Evolutionary conservation across 2,113 vertebrate species (phyloP).

Genomic region (Ariopsis seemanni): DNA sequence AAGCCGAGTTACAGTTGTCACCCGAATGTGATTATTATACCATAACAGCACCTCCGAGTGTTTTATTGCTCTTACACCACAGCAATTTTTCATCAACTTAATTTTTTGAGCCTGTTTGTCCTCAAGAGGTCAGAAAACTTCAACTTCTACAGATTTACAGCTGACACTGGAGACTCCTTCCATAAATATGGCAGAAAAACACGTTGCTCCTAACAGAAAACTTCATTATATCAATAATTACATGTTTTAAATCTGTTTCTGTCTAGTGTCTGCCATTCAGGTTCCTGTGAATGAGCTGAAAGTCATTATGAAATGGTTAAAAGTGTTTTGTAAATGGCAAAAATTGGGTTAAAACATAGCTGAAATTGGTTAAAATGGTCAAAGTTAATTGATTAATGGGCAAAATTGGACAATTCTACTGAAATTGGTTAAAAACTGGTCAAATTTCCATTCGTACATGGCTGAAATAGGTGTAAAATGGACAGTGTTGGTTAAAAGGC

Average conservation of each 20-base stretch:
- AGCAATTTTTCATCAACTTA: background rate
- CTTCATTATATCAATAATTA: background rate
- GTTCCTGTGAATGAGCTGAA: background rate
- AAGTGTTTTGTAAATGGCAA: background rate
- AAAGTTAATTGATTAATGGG: background rate
- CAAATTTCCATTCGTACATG: background rate
- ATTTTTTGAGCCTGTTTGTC: too few relatives aligned
- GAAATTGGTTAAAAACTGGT: background rate
- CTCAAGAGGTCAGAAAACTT: too few relatives aligned
- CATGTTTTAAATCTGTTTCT: background rate
- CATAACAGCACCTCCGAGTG: background rate
- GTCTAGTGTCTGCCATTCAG: background rate
- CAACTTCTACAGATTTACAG: background rate
- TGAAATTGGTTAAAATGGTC: background rate
- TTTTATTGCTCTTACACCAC: background rate
- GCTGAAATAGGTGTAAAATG: too few relatives aligned
- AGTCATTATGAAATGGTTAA: background rate
- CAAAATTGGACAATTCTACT: background rate
- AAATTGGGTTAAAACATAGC: background rate
- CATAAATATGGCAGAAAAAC: background rate
- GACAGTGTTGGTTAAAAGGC: too few relatives aligned
- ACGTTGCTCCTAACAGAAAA: background rate
- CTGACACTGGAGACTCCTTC: conserved; percentile 2
- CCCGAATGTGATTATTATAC: too few relatives aligned
- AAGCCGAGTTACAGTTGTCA: background rate